Conservation (phyloP, 37 sponge, comb jelly and placozoan species). For the Agelas oroides region DNA sequence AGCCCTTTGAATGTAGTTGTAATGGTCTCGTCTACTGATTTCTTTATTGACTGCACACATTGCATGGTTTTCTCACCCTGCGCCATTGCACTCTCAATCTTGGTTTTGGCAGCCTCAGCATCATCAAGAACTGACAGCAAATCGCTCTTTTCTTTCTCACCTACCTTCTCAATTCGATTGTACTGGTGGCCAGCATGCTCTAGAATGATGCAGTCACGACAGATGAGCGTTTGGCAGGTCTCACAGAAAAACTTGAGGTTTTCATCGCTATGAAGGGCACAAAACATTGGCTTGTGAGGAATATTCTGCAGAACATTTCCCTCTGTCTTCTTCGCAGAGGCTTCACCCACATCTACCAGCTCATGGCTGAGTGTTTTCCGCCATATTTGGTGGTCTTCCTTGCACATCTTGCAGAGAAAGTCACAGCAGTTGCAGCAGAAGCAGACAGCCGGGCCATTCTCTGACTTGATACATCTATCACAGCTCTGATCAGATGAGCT, state of each 20-base stretch:
- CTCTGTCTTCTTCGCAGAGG: background rate
- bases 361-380: constrained; percentile 34
- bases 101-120: background rate
- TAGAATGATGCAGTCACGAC: constrained; percentile 29
- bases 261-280: constrained; percentile 14
- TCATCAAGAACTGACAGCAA: background rate
- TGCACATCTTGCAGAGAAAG: constrained; percentile 52
- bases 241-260: constrained; percentile 39
- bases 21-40: constrained; percentile 19
- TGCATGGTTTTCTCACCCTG: constrained; percentile 12
- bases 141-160: constrained; percentile 8
- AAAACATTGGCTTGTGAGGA: constrained; percentile 11
- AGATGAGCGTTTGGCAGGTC: constrained; percentile 18
- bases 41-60: constrained; percentile 6
- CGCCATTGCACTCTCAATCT: constrained; percentile 28
- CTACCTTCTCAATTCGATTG: constrained; percentile 17
- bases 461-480: constrained; percentile 22
- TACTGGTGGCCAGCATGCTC: constrained; percentile 30
- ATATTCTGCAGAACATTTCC: background rate
- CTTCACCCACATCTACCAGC: constrained; percentile 9
- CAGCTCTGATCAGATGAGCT: background rate
- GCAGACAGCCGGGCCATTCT: constrained; percentile 18
- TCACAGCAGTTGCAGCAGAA: constrained; percentile 53
- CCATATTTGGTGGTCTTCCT: constrained; percentile 24
- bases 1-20: background rate